These are phyloP conservation scores for Micrastur ruficollis DNA, from an alignment of 2,797 vertebrate species.

Conservation along the genomic window DNA sequence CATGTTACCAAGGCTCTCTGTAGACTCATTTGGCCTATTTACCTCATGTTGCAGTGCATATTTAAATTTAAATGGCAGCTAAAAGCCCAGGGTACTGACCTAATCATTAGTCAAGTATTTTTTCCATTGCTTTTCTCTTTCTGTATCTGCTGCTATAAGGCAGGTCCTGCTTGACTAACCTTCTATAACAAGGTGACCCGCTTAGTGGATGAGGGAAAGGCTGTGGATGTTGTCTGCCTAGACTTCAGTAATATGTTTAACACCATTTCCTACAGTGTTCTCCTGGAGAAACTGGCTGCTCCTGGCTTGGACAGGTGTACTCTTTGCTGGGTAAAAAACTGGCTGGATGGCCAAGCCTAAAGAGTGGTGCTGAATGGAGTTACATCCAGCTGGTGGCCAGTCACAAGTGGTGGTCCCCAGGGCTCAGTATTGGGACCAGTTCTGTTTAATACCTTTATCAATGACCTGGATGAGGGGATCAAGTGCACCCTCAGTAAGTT, in stretches of 20 bases:
- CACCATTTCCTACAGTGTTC: background rate
- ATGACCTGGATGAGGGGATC: too few relatives aligned
- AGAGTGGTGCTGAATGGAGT: background rate
- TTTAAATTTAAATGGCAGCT: conserved; percentile 12
- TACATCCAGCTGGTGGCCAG: too few relatives aligned
- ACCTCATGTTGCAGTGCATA: background rate
- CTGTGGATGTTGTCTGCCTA: too few relatives aligned
- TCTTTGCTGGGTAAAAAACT: background rate
- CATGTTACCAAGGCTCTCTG: background rate
- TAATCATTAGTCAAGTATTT: background rate
- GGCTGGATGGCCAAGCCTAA: background rate
- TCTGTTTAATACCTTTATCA: too few relatives aligned
- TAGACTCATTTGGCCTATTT: background rate
- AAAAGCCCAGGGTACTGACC: background rate
- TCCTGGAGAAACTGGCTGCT: background rate
- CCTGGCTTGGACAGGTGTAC: background rate
- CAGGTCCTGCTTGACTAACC: background rate
- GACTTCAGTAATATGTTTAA: background rate
- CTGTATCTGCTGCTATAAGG: background rate
- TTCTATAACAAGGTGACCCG: background rate
- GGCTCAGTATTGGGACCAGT: too few relatives aligned
- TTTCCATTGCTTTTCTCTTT: background rate
- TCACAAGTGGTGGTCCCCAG: too few relatives aligned
- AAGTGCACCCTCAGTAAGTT: too few relatives aligned
- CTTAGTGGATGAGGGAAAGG: background rate